Conservation (phyloP, 2,113 vertebrate species). For the Paralichthys olivaceus region DNA sequence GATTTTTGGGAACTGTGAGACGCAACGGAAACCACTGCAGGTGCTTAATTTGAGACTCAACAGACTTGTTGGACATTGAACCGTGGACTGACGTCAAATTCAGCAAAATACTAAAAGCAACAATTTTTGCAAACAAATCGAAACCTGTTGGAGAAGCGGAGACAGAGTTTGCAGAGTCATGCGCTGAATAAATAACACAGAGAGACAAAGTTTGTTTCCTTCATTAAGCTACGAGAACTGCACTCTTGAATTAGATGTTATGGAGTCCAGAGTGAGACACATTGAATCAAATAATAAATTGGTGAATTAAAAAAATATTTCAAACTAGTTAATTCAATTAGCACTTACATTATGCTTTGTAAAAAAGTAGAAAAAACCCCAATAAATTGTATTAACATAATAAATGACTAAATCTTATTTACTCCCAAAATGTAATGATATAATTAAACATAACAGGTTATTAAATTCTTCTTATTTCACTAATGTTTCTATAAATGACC, state of each 20-base stretch:
- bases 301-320: not conserved
- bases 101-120: slow-evolving; percentile 10
- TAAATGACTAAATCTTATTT: not conserved
- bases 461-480: too few species aligned
- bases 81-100: not conserved
- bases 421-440: too few species aligned
- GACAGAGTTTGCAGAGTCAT: not conserved
- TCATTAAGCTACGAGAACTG: not conserved
- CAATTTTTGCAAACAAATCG: not conserved
- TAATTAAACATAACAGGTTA: too few species aligned
- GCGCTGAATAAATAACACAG: not conserved
- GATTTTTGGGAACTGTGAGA: not conserved
- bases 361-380: not conserved
- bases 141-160: not conserved
- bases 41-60: not conserved
- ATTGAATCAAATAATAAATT: not conserved
- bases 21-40: not conserved
- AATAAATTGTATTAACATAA: not conserved
- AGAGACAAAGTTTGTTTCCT: not conserved
- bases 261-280: too few species aligned
- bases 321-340: not conserved
- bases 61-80: not conserved
- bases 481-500: too few species aligned
- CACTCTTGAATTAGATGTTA: not conserved
- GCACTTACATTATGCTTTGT: not conserved